Conservation (phyloP, 2,888 invertebrate genomes). For the Parnassius glacialis region DNA sequence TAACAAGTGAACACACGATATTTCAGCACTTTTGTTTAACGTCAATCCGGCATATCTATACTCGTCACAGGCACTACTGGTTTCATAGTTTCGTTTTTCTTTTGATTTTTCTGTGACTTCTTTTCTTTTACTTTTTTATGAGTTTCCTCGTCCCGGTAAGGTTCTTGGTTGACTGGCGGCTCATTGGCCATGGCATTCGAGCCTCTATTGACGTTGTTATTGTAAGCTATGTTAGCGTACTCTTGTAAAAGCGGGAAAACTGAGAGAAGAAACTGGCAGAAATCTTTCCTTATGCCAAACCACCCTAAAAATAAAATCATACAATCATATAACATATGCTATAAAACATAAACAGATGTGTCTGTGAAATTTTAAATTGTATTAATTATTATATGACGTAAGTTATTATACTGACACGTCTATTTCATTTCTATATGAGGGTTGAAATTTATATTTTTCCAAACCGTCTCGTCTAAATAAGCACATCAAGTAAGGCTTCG, state of each 20-base stretch:
- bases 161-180: conserved; percentile 66
- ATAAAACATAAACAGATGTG: not conserved
- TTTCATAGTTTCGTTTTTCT: conserved; percentile 89
- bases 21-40: conserved; percentile 18
- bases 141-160: conserved; percentile 68
- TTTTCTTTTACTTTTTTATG: conserved; percentile 79
- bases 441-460: too few relatives aligned
- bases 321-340: not conserved
- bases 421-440: too few relatives aligned
- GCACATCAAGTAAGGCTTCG: too few relatives aligned
- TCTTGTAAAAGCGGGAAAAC: conserved; percentile 97
- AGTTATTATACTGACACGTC: too few relatives aligned
- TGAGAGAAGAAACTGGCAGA: conserved; percentile 97
- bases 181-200: conserved; percentile 56
- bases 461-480: too few relatives aligned
- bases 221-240: conserved; percentile 98
- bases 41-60: conserved; percentile 95
- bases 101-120: conserved; percentile 84
- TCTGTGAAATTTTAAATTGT: not conserved
- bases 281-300: conserved; percentile 99
- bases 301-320: conserved; percentile 85
- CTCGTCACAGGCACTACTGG: conserved; percentile 94
- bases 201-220: conserved; percentile 78
- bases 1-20: conserved; percentile 68
- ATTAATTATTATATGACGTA: too few relatives aligned